A percentile compares a stretch with the other conserved stretches of the same genome.
Conservation (phyloP, 1,140 invertebrate species). For the Chrysomallon squamiferum region DNA sequence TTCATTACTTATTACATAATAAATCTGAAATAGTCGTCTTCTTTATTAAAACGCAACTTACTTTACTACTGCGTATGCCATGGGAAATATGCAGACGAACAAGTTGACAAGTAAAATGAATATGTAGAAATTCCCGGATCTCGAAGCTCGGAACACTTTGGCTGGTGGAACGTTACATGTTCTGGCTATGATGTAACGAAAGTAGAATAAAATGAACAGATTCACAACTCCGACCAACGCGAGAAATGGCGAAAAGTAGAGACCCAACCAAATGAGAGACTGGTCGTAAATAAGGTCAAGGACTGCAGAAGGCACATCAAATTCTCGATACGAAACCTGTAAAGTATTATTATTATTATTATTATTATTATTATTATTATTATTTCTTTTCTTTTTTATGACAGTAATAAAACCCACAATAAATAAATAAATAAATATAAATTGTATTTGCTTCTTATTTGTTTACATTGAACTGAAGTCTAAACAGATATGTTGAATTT, state of each 20-base stretch:
- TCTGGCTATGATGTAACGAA: conserved; percentile 69
- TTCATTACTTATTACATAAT: too few species aligned
- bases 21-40: too few species aligned
- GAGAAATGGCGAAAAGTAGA: conserved; percentile 74
- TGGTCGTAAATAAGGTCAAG: conserved; percentile 78
- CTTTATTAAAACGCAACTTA: too few species aligned
- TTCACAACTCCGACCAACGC: conserved; percentile 71
- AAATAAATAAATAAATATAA: too few species aligned
- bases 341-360: conserved; percentile 12
- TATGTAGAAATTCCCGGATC: conserved; percentile 51
- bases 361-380: background rate
- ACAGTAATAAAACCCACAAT: too few species aligned
- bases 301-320: conserved; percentile 74
- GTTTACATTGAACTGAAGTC: too few species aligned
- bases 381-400: background rate
- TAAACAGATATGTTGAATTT: too few species aligned
- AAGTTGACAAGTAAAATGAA: conserved; percentile 45
- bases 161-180: conserved; percentile 59
- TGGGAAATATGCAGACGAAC: conserved; percentile 44
- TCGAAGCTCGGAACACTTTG: conserved; percentile 47
- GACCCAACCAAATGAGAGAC: conserved; percentile 74
- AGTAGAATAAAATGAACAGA: conserved; percentile 74
- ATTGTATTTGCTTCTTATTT: too few species aligned
- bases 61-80: conserved; percentile 45
- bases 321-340: conserved; percentile 67